Conservation (phyloP, 2,797 vertebrate species). For the Tiaroga cobitis region DNA sequence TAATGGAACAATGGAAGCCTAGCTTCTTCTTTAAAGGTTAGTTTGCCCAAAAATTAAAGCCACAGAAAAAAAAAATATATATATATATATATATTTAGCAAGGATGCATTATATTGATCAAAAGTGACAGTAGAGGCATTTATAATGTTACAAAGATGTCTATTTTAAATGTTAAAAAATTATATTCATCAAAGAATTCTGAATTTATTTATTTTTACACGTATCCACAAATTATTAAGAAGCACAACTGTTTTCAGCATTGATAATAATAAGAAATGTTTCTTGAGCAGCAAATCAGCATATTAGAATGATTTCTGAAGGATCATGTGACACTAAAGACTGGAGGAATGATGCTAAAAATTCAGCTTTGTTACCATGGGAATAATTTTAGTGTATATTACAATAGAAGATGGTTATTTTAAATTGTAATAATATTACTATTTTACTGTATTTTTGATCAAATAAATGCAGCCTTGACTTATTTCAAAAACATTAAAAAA, state of each 20-base stretch:
- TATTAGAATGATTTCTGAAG: no score
- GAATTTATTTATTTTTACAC: background rate
- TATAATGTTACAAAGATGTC: background rate
- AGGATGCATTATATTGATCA: background rate
- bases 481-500: background rate
- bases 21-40: background rate
- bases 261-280: background rate
- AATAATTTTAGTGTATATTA: background rate
- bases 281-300: background rate
- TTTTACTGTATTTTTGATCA: no score
- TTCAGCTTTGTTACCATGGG: background rate
- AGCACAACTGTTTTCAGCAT: background rate
- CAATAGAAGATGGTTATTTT: background rate
- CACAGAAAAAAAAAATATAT: background rate
- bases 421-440: no score
- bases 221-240: background rate
- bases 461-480: background rate
- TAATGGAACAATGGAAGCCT: background rate
- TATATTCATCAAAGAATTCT: background rate
- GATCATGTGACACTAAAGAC: background rate
- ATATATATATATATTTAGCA: no score
- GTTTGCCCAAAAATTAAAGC: background rate
- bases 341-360: background rate
- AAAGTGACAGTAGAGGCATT: background rate
- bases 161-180: background rate